Evolutionary conservation across 2,888 invertebrate species (phyloP).

Genomic region (Drosophila nr. perissopoda): DNA sequence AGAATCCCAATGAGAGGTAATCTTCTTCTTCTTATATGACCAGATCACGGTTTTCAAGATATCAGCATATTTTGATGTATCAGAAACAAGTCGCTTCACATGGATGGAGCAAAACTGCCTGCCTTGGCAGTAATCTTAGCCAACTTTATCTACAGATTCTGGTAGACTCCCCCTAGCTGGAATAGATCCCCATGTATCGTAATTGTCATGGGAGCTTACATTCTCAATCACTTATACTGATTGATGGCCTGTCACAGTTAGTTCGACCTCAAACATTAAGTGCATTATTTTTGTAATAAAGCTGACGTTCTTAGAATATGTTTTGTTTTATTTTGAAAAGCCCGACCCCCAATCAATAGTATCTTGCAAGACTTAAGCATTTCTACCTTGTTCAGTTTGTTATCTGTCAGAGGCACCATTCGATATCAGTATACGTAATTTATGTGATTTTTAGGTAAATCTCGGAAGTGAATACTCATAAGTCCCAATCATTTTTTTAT

Average conservation of each 20-base stretch:
- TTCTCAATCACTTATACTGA: neutral
- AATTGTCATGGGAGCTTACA: neutral
- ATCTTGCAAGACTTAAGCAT: neutral
- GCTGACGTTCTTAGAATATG: neutral
- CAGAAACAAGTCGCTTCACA: slow-evolving; percentile 30
- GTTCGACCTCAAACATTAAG: neutral
- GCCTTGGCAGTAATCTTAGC: neutral
- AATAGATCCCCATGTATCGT: neutral
- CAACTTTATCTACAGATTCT: neutral
- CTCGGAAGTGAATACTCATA: slow-evolving; percentile 20
- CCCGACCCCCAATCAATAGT: slow-evolving; percentile 4
- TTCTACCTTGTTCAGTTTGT: neutral
- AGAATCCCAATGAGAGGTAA: slow-evolving; percentile 82
- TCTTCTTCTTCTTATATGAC: slow-evolving; percentile 69
- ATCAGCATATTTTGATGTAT: slow-evolving; percentile 66
- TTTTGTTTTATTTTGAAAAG: neutral
- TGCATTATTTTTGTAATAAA: too few species aligned
- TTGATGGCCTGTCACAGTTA: neutral
- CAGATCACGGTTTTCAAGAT: slow-evolving; percentile 76
- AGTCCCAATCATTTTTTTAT: slow-evolving; percentile 20
- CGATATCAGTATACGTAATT: slow-evolving; percentile 12
- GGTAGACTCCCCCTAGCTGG: neutral
- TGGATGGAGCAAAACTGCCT: neutral
- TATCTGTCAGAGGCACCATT: slow-evolving; percentile 49
- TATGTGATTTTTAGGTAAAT: slow-evolving; percentile 11